These are phyloP conservation scores for Tiliqua scincoides DNA, from an alignment of 2,113 vertebrate genomes.

Conservation along the genomic window DNA sequence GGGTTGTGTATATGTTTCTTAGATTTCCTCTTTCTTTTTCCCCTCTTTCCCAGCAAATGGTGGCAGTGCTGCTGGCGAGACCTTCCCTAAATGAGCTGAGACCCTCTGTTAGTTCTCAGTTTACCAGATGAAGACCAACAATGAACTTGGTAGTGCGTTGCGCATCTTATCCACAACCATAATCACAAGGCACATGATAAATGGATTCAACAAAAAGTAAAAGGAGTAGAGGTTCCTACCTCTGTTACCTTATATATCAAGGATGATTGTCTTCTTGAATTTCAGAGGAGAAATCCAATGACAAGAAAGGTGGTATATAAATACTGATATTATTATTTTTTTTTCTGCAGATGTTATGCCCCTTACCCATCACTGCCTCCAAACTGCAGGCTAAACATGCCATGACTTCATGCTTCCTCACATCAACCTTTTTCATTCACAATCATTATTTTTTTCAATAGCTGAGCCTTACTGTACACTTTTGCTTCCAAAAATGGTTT, in stretches of 20 bases:
- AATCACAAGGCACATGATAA: neutral
- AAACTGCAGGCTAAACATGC: conserved; percentile 26
- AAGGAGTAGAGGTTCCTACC: neutral
- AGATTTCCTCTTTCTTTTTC: neutral
- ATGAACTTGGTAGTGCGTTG: neutral
- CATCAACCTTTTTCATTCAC: conserved; percentile 41
- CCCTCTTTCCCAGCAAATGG: neutral
- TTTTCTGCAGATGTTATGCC: neutral
- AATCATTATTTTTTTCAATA: conserved; percentile 36
- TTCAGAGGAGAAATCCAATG: no score
- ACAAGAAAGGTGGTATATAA: no score
- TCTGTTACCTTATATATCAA: neutral
- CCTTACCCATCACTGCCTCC: conserved; percentile 22
- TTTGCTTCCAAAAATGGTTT: neutral
- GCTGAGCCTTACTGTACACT: conserved; percentile 9
- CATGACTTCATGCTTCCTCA: conserved; percentile 35
- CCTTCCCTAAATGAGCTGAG: no score
- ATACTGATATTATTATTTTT: no score
- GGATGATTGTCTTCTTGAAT: conserved; percentile 2
- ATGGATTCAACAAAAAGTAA: neutral
- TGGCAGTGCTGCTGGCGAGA: neutral
- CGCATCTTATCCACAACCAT: neutral
- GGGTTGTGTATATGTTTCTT: neutral
- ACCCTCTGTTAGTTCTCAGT: neutral
- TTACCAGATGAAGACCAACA: neutral